Percentiles rank a stretch among this genome's conserved stretches.
Evolutionary conservation across 2,797 vertebrate species (phyloP).

Genomic region (Helostoma temminkii): DNA sequence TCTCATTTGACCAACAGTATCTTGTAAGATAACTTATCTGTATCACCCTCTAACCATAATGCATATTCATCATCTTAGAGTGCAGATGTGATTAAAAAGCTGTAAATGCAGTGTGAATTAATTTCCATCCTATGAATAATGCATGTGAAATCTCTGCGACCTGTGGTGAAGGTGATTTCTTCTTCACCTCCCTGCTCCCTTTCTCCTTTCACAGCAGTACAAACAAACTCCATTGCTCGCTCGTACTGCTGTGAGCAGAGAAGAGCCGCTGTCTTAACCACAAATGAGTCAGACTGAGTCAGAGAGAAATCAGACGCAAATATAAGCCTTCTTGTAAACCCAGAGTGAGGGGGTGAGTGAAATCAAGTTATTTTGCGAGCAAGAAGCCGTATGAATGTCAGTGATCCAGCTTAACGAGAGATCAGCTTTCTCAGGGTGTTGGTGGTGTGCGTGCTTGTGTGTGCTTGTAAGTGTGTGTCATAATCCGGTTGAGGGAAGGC

Average conservation of each 20-base stretch:
- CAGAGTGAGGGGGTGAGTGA: slow-evolving; percentile 40
- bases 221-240: not conserved
- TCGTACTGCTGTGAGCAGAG: slow-evolving; percentile 27
- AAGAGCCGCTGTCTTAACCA: slow-evolving; percentile 45
- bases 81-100: slow-evolving; percentile 84
- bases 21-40: slow-evolving; percentile 67
- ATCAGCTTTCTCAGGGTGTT: slow-evolving; percentile 72
- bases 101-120: slow-evolving; percentile 80
- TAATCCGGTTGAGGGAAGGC: slow-evolving; percentile 66
- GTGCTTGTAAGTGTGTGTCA: slow-evolving; percentile 49
- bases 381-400: slow-evolving; percentile 70
- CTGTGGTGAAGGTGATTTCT: slow-evolving; percentile 82
- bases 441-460: slow-evolving; percentile 33
- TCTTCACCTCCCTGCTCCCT: slow-evolving; percentile 47
- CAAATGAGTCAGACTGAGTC: slow-evolving; percentile 71
- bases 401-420: slow-evolving; percentile 73
- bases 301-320: slow-evolving; percentile 66
- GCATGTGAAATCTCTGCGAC: slow-evolving; percentile 75
- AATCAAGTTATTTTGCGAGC: slow-evolving; percentile 69
- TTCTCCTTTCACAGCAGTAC: slow-evolving; percentile 25
- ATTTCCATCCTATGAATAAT: slow-evolving; percentile 84
- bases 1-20: slow-evolving; percentile 59
- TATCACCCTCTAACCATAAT: slow-evolving; percentile 68
- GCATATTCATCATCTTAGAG: slow-evolving; percentile 82
- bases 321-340: slow-evolving; percentile 61